These are phyloP conservation scores for Marronus borbonicus DNA, from an alignment of 2,888 invertebrate genomes.

Conservation along the genomic window DNA sequence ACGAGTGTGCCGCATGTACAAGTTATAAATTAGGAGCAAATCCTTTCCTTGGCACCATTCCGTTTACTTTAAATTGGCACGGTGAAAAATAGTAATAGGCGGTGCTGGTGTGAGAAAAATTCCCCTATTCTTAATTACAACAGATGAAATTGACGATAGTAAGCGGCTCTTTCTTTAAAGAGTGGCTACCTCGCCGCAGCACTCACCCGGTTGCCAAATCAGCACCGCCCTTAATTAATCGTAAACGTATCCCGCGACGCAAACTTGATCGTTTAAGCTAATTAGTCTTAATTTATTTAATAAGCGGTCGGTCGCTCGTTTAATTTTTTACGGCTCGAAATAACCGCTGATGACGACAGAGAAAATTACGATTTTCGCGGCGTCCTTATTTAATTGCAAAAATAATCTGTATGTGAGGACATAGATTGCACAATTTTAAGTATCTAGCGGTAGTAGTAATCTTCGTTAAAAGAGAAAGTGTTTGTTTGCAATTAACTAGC, in stretches of 20 bases:
- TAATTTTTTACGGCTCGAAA: conserved; percentile 51
- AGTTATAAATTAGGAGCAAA: neutral
- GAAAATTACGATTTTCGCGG: conserved; percentile 25
- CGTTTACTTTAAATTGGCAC: neutral
- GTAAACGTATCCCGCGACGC: conserved; percentile 31
- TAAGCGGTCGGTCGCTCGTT: conserved; percentile 54
- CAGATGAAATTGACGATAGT: neutral
- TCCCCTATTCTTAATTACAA: conserved; percentile 12
- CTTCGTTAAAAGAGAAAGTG: neutral
- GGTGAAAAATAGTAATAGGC: neutral
- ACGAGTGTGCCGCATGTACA: neutral
- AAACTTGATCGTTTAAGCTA: conserved; percentile 46
- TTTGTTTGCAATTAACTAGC: neutral
- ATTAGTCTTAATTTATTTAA: conserved; percentile 50
- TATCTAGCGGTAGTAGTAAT: neutral
- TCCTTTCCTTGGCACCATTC: neutral
- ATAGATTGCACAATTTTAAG: neutral
- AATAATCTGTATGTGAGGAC: conserved; percentile 6
- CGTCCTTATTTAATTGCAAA: conserved; percentile 31
- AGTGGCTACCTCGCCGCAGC: neutral
- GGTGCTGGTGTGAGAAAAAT: conserved; percentile 6
- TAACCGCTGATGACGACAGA: conserved; percentile 22
- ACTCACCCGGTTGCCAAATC: conserved; percentile 26
- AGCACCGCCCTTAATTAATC: conserved; percentile 38
- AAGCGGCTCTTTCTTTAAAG: conserved; percentile 16